Evolutionary conservation across 2,113 vertebrate species (phyloP).

Genomic region (Poicephalus gulielmi): DNA sequence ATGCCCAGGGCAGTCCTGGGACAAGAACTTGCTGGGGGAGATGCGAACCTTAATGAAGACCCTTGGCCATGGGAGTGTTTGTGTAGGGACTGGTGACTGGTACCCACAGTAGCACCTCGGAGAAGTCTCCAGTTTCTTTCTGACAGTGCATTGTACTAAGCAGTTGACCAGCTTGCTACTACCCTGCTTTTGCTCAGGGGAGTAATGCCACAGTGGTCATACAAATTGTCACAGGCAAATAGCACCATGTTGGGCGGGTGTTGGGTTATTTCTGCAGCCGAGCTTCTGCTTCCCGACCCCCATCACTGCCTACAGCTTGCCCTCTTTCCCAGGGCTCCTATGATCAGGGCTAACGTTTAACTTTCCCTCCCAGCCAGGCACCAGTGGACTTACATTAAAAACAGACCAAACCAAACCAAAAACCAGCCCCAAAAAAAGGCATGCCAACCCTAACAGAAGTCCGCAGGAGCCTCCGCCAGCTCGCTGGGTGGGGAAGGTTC

Average conservation of each 20-base stretch:
- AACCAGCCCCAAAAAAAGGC: background rate
- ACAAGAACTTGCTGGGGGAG: background rate
- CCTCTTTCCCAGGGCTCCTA: rapidly evolving
- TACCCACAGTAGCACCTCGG: background rate
- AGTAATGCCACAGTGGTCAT: rapidly evolving
- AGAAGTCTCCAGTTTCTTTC: background rate
- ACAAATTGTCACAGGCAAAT: background rate
- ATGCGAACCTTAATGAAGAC: background rate
- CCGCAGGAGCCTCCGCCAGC: background rate
- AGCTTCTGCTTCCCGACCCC: background rate
- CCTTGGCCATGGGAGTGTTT: background rate
- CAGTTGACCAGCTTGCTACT: background rate
- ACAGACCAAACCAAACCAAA: background rate
- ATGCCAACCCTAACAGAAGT: background rate
- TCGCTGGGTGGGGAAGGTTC: too few relatives aligned
- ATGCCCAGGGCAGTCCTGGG: rapidly evolving
- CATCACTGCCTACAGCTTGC: rapidly evolving
- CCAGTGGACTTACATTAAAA: rapidly evolving
- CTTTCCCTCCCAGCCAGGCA: background rate
- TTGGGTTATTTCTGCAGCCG: background rate
- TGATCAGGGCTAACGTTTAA: rapidly evolving
- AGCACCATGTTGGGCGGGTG: rapidly evolving
- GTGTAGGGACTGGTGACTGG: background rate
- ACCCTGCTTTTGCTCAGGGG: background rate
- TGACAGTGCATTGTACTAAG: background rate